phyloP scores from a whole-genome alignment of 2,888 invertebrate genomes.

The Pimpla rufipes region DNA sequence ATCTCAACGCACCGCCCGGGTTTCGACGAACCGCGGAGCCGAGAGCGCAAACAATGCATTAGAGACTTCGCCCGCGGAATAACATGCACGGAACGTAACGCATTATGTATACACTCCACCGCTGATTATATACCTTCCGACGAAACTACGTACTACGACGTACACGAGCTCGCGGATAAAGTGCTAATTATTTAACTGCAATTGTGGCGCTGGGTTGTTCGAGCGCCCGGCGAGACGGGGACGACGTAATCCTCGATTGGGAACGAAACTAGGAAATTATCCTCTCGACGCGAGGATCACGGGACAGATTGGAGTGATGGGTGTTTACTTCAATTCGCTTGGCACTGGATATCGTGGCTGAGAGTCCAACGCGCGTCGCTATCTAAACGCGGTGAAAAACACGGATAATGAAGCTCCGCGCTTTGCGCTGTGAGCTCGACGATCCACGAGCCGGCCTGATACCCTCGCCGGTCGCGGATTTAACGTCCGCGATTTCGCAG shows the following conservation, averaged over 20 bases:
- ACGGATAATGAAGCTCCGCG: not conserved
- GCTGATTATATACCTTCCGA: not conserved
- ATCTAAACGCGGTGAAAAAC: not conserved
- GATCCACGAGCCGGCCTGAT: not conserved
- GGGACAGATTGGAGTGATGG: not conserved
- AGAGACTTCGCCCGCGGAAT: constrained; percentile 17
- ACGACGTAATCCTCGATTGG: not conserved
- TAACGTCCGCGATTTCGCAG: not conserved
- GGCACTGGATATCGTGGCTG: not conserved
- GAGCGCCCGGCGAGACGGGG: not conserved
- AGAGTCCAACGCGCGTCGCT: not conserved
- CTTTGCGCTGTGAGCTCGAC: not conserved
- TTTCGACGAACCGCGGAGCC: constrained; percentile 3
- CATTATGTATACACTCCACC: constrained; percentile 10
- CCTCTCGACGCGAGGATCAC: not conserved
- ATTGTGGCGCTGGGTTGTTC: not conserved
- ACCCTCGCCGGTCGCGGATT: not conserved
- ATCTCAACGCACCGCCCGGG: constrained; percentile 12
- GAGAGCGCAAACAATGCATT: constrained; percentile 39
- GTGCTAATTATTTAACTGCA: constrained; percentile 11
- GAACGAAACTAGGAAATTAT: not conserved
- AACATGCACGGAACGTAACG: constrained; percentile 15
- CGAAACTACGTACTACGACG: not conserved
- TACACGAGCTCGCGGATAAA: not conserved
- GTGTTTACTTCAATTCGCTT: not conserved